A percentile compares a stretch with the other conserved stretches of the same genome.
These are phyloP conservation scores for Protodeltote pygarga DNA, from an alignment of 2,888 invertebrate species.

Conservation along the genomic window DNA sequence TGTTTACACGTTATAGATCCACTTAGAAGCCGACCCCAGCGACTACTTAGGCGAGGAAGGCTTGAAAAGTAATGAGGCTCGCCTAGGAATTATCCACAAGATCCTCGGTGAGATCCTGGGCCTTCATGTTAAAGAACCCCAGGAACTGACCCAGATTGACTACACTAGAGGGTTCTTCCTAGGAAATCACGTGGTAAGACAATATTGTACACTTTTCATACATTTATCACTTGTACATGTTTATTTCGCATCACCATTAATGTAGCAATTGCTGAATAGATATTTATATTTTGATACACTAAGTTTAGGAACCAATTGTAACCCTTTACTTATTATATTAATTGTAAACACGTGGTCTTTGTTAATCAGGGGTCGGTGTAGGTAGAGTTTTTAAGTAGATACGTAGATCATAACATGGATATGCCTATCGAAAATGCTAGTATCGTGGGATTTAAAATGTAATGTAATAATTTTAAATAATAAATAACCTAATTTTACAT, in stretches of 20 bases:
- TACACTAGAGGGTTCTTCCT: conserved; percentile 91
- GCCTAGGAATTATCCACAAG: conserved; percentile 92
- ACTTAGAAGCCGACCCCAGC: conserved; percentile 92
- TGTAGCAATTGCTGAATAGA: conserved; percentile 65
- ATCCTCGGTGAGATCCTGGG: conserved; percentile 90
- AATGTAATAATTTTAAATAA: too few species aligned
- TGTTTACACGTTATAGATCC: too few species aligned
- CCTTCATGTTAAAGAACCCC: conserved; percentile 85
- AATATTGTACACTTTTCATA: neutral
- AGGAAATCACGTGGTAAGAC: conserved; percentile 92
- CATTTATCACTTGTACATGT: conserved; percentile 39
- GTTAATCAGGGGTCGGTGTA: too few species aligned
- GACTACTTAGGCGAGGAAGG: conserved; percentile 82
- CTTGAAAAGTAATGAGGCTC: conserved; percentile 87
- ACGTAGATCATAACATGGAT: too few species aligned
- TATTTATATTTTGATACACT: conserved; percentile 52
- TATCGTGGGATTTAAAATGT: too few species aligned
- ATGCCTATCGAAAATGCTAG: too few species aligned
- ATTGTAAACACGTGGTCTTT: neutral
- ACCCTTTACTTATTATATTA: neutral
- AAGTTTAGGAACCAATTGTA: conserved; percentile 3
- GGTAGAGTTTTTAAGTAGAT: too few species aligned
- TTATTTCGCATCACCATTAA: conserved; percentile 65
- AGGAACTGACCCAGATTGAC: conserved; percentile 64
- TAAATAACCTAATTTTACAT: too few species aligned